Conservation (phyloP, 2,797 vertebrate genomes). For the Propithecus deckenii region DNA sequence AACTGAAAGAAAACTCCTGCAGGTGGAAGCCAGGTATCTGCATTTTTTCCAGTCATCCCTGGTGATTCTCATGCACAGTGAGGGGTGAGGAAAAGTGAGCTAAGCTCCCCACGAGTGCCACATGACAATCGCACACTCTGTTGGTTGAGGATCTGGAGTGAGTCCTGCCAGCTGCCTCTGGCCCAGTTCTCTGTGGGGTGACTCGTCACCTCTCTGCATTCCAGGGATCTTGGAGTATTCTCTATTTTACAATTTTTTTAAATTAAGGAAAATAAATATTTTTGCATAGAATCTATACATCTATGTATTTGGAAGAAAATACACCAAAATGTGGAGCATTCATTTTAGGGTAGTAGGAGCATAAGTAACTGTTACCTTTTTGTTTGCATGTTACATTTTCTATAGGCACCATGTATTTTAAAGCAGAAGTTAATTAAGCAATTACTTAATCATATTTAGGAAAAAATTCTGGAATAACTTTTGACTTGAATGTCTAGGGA, state of each 20-base stretch:
- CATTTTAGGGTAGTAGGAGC: background rate
- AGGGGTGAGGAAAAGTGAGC: background rate
- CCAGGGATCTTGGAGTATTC: background rate
- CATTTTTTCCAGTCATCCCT: background rate
- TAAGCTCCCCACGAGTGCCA: rapidly evolving
- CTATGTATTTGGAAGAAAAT: background rate
- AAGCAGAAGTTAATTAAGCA: background rate
- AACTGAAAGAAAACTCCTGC: background rate
- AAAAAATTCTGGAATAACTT: background rate
- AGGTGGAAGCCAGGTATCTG: background rate
- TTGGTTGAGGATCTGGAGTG: background rate
- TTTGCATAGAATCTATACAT: background rate
- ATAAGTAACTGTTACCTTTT: background rate
- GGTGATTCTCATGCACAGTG: background rate
- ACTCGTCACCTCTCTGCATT: background rate
- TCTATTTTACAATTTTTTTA: background rate
- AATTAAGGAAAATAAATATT: background rate
- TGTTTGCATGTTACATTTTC: background rate
- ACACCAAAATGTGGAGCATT: background rate
- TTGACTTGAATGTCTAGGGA: background rate
- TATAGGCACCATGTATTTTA: background rate
- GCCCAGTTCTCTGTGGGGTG: rapidly evolving
- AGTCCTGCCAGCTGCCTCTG: background rate
- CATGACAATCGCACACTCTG: background rate
- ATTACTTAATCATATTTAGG: background rate